Evolutionary conservation across 2,888 invertebrate genomes (phyloP).

Genomic region (Lagria hirta): DNA sequence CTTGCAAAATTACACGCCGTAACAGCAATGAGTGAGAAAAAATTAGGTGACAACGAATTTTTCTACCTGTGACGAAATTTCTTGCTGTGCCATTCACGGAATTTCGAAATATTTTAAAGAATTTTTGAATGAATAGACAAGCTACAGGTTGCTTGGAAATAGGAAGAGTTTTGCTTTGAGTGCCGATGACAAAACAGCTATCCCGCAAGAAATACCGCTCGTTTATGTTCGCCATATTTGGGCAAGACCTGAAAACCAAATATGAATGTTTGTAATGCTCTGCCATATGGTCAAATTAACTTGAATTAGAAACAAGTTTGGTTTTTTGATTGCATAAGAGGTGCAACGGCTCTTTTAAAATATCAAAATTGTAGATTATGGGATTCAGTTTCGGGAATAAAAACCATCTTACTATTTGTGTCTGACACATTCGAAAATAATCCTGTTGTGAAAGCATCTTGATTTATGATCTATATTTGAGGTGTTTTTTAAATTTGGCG

Average conservation of each 20-base stretch:
- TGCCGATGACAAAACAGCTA: constrained; percentile 5
- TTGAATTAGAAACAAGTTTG: constrained; percentile 10
- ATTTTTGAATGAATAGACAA: constrained; percentile 9
- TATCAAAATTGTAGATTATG: too few species aligned
- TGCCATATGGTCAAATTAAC: constrained; percentile 26
- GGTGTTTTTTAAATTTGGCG: too few species aligned
- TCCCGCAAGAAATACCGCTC: constrained; percentile 25
- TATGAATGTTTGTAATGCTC: constrained; percentile 20
- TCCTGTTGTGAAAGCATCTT: too few species aligned
- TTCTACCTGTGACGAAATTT: constrained; percentile 5
- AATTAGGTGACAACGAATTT: constrained; percentile 6
- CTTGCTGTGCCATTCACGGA: constrained; percentile 1
- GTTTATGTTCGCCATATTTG: constrained; percentile 21
- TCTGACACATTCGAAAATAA: too few species aligned
- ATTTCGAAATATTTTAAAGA: not conserved
- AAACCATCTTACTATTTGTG: too few species aligned
- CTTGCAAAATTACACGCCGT: constrained; percentile 16
- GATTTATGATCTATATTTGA: too few species aligned
- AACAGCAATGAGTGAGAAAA: constrained; percentile 20
- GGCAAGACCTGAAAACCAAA: constrained; percentile 24
- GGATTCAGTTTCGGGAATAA: too few species aligned
- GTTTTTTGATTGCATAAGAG: constrained; percentile 12
- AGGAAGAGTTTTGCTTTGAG: constrained; percentile 7
- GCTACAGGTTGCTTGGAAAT: constrained; percentile 12
- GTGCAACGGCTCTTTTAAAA: too few species aligned